Percentiles rank a stretch among this genome's conserved stretches.
Evolutionary conservation across 1,140 invertebrate genomes (phyloP).

Genomic region (Drosophila nasuta): DNA sequence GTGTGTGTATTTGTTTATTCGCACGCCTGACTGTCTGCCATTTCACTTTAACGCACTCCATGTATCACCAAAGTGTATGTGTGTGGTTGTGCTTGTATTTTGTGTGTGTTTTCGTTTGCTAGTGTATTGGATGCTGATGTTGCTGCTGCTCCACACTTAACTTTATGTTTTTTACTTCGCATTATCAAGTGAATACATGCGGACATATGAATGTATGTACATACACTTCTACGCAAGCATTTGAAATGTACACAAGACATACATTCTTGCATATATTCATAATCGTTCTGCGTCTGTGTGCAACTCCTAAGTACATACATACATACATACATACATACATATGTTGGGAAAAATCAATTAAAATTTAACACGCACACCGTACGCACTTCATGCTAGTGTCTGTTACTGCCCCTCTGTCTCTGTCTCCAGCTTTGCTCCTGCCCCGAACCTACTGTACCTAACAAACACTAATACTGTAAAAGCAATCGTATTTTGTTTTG

Average conservation of each 20-base stretch:
- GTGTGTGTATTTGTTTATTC: slow-evolving; percentile 55
- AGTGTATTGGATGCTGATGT: slow-evolving; percentile 56
- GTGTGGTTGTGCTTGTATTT: slow-evolving; percentile 17
- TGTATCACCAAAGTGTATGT: slow-evolving; percentile 16
- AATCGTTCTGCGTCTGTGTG: slow-evolving; percentile 15
- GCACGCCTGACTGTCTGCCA: slow-evolving; percentile 76
- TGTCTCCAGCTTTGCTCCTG: too few species aligned
- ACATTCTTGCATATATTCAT: neutral
- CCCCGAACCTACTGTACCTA: slow-evolving; percentile 18
- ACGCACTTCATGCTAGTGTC: slow-evolving; percentile 35
- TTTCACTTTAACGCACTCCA: slow-evolving; percentile 52
- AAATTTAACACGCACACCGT: slow-evolving; percentile 74
- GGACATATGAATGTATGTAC: neutral
- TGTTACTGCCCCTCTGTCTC: slow-evolving; percentile 1
- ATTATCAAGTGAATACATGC: slow-evolving; percentile 54
- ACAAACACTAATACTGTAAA: slow-evolving; percentile 23
- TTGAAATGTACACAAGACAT: too few species aligned
- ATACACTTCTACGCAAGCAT: neutral
- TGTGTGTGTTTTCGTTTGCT: slow-evolving; percentile 16
- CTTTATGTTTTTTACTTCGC: slow-evolving; percentile 3
- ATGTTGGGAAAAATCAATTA: slow-evolving; percentile 79
- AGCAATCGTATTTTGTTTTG: slow-evolving; percentile 27
- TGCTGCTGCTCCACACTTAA: slow-evolving; percentile 59
- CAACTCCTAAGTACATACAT: slow-evolving; percentile 41
- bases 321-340: slow-evolving; percentile 11